A percentile compares a stretch with the other conserved stretches of the same genome.
Conservation (phyloP, 2,113 vertebrate genomes). For the Porphyrio hochstetteri region DNA sequence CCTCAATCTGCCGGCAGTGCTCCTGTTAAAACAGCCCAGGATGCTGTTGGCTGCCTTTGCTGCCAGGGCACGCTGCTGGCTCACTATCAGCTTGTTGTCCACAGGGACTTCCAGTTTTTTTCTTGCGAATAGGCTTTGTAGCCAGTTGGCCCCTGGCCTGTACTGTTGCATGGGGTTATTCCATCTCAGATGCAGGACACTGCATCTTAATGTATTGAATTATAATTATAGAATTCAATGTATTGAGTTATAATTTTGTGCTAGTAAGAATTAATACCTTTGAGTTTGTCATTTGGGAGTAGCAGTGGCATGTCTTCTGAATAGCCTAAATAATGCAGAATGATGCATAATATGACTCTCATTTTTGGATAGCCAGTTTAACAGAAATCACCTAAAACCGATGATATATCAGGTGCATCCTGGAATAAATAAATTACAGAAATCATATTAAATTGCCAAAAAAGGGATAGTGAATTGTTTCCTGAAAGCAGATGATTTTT, state of each 20-base stretch:
- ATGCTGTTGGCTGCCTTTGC: constrained; percentile 19
- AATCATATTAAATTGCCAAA: background rate
- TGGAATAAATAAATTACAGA: constrained; percentile 1
- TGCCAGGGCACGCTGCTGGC: constrained; percentile 41
- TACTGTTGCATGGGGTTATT: background rate
- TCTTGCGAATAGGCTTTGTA: background rate
- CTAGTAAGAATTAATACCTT: background rate
- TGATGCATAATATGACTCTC: background rate
- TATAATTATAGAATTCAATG: background rate
- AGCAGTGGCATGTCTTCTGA: background rate
- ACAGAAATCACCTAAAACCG: constrained; percentile 2
- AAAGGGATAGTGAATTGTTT: background rate
- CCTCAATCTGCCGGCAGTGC: background rate
- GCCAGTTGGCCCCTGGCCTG: constrained; percentile 38
- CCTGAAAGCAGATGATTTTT: background rate
- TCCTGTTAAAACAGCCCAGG: constrained; percentile 38
- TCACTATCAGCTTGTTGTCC: background rate
- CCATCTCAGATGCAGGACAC: constrained; percentile 3
- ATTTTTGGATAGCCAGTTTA: background rate
- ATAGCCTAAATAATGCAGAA: constrained; percentile 2
- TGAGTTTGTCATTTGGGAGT: constrained; percentile 3
- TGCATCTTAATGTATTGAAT: background rate
- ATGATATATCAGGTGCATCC: background rate
- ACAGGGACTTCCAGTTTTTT: constrained; percentile 30
- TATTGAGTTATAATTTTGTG: constrained; percentile 12